These are phyloP conservation scores for Archilochus colubris DNA, from an alignment of 2,113 vertebrate genomes.

Conservation along the genomic window DNA sequence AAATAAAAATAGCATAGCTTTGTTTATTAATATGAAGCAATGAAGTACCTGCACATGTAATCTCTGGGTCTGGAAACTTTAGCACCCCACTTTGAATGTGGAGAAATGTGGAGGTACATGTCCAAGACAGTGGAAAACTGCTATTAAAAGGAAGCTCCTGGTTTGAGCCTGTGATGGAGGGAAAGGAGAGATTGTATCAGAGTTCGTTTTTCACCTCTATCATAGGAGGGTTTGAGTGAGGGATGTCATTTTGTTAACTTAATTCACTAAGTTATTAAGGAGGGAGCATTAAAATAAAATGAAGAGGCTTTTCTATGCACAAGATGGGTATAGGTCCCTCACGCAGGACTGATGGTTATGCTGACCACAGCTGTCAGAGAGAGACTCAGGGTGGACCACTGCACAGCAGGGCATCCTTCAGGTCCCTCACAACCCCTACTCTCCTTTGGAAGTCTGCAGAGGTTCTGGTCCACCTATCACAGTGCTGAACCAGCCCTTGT, in stretches of 20 bases:
- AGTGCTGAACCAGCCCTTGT: rapidly evolving
- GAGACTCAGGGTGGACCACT: no score
- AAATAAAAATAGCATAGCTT: neutral
- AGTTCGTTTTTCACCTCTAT: neutral
- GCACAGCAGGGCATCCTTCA: neutral
- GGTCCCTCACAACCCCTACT: neutral
- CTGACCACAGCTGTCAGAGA: neutral
- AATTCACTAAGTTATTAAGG: neutral
- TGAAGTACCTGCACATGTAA: neutral
- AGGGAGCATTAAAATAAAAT: neutral
- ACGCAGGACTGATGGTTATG: neutral
- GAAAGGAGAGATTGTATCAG: neutral
- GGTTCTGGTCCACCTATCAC: neutral
- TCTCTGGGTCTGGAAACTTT: neutral
- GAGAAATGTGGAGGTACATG: neutral
- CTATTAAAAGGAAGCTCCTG: neutral
- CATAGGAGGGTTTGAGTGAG: neutral
- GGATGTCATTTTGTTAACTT: neutral
- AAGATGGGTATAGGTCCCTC: neutral
- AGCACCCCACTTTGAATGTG: rapidly evolving
- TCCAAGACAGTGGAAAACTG: neutral
- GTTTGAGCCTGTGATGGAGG: neutral
- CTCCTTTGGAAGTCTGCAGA: neutral
- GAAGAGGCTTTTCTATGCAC: neutral
- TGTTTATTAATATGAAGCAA: neutral